A percentile compares a stretch with the other conserved stretches of the same genome.
Conservation (phyloP, 2,888 invertebrate genomes). For the Cheilosia vernalis region DNA sequence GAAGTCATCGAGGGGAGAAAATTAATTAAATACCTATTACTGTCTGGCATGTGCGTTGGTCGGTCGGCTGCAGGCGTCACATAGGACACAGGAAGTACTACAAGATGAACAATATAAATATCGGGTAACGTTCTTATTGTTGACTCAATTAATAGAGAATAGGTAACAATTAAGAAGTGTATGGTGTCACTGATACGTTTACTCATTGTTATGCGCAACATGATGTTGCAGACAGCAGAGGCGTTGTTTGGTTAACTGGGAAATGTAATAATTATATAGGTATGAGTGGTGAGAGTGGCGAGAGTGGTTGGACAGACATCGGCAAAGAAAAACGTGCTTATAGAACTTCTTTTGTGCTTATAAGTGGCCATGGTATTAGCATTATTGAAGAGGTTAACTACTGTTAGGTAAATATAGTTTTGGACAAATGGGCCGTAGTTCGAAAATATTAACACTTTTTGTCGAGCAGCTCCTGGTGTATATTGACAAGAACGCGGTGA, state of each 20-base stretch:
- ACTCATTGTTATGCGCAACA: slow-evolving; percentile 26
- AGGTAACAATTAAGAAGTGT: slow-evolving; percentile 45
- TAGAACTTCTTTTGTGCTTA: too few species aligned
- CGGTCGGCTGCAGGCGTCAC: slow-evolving; percentile 7
- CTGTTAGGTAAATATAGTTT: too few species aligned
- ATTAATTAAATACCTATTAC: slow-evolving; percentile 72
- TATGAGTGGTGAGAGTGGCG: too few species aligned
- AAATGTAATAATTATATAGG: too few species aligned
- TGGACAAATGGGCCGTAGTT: too few species aligned
- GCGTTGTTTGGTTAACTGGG: background rate
- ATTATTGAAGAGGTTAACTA: too few species aligned
- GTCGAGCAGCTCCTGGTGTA: too few species aligned
- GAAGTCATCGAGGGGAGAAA: slow-evolving; percentile 18
- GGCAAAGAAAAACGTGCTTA: too few species aligned
- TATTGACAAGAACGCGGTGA: too few species aligned
- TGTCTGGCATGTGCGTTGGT: background rate
- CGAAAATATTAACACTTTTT: too few species aligned
- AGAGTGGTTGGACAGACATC: too few species aligned
- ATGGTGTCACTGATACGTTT: slow-evolving; percentile 4
- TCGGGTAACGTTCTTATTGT: slow-evolving; percentile 61
- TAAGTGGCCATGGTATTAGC: too few species aligned
- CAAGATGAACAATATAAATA: slow-evolving; percentile 53
- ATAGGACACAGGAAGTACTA: slow-evolving; percentile 44
- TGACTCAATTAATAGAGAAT: slow-evolving; percentile 64
- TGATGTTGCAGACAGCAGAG: background rate